These are phyloP conservation scores for Nomada fabriciana DNA, from an alignment of 2,888 invertebrate genomes.

Conservation along the genomic window DNA sequence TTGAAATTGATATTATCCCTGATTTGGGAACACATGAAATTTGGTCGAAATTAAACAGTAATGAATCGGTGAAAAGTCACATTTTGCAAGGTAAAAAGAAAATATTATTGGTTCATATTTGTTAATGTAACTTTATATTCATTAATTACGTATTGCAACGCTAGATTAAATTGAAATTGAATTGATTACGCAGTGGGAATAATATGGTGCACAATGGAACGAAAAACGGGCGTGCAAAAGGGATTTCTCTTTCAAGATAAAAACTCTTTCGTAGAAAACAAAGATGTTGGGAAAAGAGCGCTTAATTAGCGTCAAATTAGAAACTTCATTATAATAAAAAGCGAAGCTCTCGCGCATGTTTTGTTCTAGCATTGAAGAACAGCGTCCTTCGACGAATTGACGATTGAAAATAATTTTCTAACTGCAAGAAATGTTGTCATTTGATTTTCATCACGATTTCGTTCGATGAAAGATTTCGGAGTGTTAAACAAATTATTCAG, in stretches of 20 bases:
- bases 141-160: too few species aligned
- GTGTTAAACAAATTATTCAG: too few species aligned
- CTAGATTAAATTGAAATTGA: not conserved
- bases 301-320: conserved; percentile 38
- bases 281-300: conserved; percentile 19
- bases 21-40: too few species aligned
- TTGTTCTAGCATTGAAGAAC: not conserved
- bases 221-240: conserved; percentile 24
- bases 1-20: too few species aligned
- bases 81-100: too few species aligned
- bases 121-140: not conserved
- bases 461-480: too few species aligned
- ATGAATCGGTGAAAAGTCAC: too few species aligned
- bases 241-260: conserved; percentile 44
- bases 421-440: too few species aligned
- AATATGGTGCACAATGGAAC: not conserved
- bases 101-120: not conserved
- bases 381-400: too few species aligned
- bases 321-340: conserved; percentile 19
- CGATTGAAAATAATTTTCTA: too few species aligned
- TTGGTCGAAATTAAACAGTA: too few species aligned
- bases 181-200: not conserved
- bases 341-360: not conserved
- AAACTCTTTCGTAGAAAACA: conserved; percentile 16
- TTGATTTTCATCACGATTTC: too few species aligned